Percentiles rank a stretch among this genome's conserved stretches.
phyloP scores from a whole-genome alignment of 1,140 invertebrate genomes.

The Heterodera schachtii region DNA sequence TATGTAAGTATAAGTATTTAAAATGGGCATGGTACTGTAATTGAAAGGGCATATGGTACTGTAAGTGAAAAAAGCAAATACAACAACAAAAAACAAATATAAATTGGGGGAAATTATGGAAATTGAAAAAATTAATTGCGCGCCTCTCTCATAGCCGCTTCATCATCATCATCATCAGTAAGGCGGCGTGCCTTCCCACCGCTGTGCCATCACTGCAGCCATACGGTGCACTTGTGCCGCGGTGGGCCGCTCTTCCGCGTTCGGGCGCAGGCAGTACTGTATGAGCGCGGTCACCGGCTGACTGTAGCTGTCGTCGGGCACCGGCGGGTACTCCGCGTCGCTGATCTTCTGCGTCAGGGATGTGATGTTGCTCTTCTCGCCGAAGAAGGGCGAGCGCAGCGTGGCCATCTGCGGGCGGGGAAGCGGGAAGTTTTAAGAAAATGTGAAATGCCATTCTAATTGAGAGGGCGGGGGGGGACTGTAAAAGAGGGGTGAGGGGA shows the following conservation, averaged over 20 bases:
- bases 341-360: constrained; percentile 32
- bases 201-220: background rate
- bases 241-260: background rate
- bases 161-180: no score
- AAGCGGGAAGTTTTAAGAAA: background rate
- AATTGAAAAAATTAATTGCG: no score
- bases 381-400: constrained; percentile 33
- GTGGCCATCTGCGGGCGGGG: constrained; percentile 33
- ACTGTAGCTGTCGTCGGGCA: constrained; percentile 32
- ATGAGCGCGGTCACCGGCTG: constrained; percentile 16
- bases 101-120: no score
- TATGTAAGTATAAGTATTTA: no score
- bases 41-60: no score
- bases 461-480: no score
- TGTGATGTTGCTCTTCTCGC: constrained; percentile 31
- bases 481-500: no score
- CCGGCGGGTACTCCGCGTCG: constrained; percentile 32
- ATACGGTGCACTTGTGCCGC: background rate
- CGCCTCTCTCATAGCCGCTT: no score
- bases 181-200: background rate
- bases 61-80: no score
- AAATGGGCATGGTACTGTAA: no score
- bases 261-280: constrained; percentile 18
- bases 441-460: background rate
- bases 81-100: no score